Base-by-base conservation (phyloP, 2,888 invertebrate species). In the Amphipoea lucens region DNA sequence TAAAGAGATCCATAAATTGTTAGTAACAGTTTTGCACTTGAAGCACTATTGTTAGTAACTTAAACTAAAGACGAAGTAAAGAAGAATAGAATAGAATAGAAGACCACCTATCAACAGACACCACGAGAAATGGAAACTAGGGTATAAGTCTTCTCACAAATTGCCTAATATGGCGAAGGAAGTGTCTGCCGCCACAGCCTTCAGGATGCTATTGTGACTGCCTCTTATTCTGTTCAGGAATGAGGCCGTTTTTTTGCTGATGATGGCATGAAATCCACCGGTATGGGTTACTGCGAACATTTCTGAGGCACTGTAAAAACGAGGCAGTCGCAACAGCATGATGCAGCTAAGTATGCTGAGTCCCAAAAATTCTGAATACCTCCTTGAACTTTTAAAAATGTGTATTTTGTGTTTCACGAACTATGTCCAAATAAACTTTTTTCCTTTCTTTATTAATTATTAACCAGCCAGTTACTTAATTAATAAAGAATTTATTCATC, bases 401-500 rank as follows among this genome's bases (percentile, higher is more conserved):
- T 12, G 14, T n/a, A n/a, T n/a, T n/a, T n/a, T n/a, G n/a, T n/a
- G n/a, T n/a, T n/a, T n/a, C n/a, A n/a, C n/a, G n/a, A n/a, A n/a
- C n/a, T n/a, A n/a, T n/a, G n/a, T n/a, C n/a, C n/a, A n/a, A n/a
- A n/a, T n/a, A n/a, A n/a, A n/a, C n/a, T n/a, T n/a, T n/a, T n/a
- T n/a, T n/a, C n/a, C 29, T 29, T 29, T 29, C 29, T 29, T 29
- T 36, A 12, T 7, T 20, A 29, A 40, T 12, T 51, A 51, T 48
- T 29, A 36, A 51, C 36, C 4, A 65, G 54, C 36, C 60, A 75
- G 9, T 40, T 75, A 76, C 45, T 11, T 57, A 42, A 51, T 60
- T 29, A 78, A 62, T 45, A 40, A 68, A 54, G 12, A 54, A 84
- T 67, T 45, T 79, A 79, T 84, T 78, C 14, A 54, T 54, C 40